Conservation (phyloP, 92 coral and sea anemone genomes). For the Palythoa heliodiscus region DNA sequence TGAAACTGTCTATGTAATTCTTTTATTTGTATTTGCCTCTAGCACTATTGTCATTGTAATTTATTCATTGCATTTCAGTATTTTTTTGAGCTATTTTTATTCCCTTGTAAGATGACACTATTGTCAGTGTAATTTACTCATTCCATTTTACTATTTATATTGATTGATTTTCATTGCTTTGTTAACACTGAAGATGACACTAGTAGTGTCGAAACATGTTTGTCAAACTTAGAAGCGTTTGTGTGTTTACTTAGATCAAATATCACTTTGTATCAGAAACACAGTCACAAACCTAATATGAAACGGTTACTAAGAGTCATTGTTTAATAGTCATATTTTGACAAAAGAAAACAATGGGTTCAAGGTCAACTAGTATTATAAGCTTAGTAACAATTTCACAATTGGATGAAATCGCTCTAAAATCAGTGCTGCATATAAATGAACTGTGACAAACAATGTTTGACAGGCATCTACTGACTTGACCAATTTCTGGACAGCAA, state of each 20-base stretch:
- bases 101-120: too few species aligned
- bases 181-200: too few species aligned
- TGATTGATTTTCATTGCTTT: too few species aligned
- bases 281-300: conserved; percentile 6
- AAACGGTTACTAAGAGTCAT: conserved; percentile 10
- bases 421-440: conserved; percentile 1
- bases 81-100: too few species aligned
- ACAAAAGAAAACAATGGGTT: conserved; percentile 12
- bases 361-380: not conserved
- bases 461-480: conserved; percentile 36
- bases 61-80: too few species aligned
- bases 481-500: conserved; percentile 40
- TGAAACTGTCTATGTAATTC: too few species aligned
- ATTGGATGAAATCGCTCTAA: conserved; percentile 4
- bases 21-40: too few species aligned
- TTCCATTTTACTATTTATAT: too few species aligned
- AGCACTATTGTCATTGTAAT: too few species aligned
- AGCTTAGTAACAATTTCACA: conserved; percentile 1
- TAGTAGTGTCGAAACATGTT: not conserved
- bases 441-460: conserved; percentile 10
- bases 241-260: not conserved
- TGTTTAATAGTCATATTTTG: conserved; percentile 12
- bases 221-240: too few species aligned
- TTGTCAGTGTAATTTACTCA: too few species aligned
- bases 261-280: conserved; percentile 14